phyloP scores from a whole-genome alignment of 2,888 invertebrate species.

The Ichneumoninae sp. region DNA sequence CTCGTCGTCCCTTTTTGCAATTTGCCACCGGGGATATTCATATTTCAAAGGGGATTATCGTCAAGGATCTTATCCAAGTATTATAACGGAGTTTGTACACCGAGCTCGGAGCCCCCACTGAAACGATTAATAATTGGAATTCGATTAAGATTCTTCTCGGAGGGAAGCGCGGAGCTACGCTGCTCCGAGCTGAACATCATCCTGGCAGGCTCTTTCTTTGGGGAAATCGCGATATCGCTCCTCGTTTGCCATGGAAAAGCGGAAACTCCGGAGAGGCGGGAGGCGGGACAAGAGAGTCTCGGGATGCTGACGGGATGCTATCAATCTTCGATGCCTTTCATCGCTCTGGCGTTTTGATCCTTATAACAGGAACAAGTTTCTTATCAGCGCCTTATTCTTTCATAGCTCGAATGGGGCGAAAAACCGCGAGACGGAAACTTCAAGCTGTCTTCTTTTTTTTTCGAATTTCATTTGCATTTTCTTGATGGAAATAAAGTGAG shows the following conservation, averaged over 20 bases:
- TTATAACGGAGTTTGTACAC: constrained; percentile 61
- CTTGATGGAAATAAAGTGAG: neutral
- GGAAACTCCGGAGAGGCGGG: constrained; percentile 40
- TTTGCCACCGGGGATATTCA: constrained; percentile 57
- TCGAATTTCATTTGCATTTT: neutral
- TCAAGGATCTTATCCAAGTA: constrained; percentile 47
- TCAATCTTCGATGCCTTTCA: constrained; percentile 59
- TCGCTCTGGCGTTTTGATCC: constrained; percentile 41
- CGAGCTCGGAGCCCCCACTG: constrained; percentile 34
- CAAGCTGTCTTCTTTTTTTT: neutral
- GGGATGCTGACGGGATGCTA: constrained; percentile 42
- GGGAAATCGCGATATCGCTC: constrained; percentile 61
- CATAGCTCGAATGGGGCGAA: neutral
- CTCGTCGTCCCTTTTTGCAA: constrained; percentile 48
- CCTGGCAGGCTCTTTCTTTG: constrained; percentile 28
- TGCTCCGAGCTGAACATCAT: constrained; percentile 28
- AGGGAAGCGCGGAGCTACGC: constrained; percentile 36
- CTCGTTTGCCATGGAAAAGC: constrained; percentile 59
- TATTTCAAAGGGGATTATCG: constrained; percentile 62
- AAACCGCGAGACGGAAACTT: neutral
- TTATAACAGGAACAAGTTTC: constrained; percentile 30
- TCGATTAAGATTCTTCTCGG: constrained; percentile 68
- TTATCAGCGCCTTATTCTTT: constrained; percentile 24
- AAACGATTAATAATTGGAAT: constrained; percentile 70
- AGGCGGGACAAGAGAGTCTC: neutral